Evolutionary conservation across 2,113 vertebrate genomes (phyloP), one percentile per base, ranked within the genome.

Genomic region (Aplodontia rufa): DNA sequence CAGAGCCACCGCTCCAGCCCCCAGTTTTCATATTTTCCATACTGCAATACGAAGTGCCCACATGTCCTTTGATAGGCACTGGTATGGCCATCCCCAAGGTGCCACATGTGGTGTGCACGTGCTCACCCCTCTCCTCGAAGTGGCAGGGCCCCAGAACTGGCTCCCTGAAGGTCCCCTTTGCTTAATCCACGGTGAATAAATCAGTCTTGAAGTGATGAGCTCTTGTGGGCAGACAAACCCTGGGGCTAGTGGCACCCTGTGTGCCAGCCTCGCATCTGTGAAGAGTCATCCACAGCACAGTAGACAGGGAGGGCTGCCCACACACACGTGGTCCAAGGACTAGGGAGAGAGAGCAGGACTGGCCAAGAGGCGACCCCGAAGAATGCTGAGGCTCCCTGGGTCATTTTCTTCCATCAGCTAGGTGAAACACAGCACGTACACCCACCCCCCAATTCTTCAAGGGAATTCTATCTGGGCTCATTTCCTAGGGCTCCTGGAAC

Each of bases 81-180:
- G 8, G n/a, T 51, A 55, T 12, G 32, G 14, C 28, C 79, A 32
- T 5, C 79, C 58, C 58, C 62, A 30, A 90, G 69, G 24, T 30
- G 26, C 10, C 74, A 28, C 8, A 1, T 1, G 0, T 5, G 24
- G 26, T 30, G 0, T 10, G 0, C 6, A 8, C 17, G 5, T 0
- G 13, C 71, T 26, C 68, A 24, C 24, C 19, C 24, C 58, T 6
- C 19, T 3, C 16, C 37, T 35, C 30, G 7, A 10, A 14, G 49
- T 42, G 42, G 51, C 74, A 86, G 68, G 71, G 53, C 24, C 10
- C 22, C 28, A 2, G 17, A 66, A 47, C 9, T 17, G 51, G 40
- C 93, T 66, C 22, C 8, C 35, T 8, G 17, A 76, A 37, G 37
- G 64, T 28, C n/a, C 14, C 42, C 42, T 13, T 22, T 1, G 8